These are phyloP conservation scores for Lasius platythorax DNA, from an alignment of 2,888 invertebrate genomes.

Conservation along the genomic window DNA sequence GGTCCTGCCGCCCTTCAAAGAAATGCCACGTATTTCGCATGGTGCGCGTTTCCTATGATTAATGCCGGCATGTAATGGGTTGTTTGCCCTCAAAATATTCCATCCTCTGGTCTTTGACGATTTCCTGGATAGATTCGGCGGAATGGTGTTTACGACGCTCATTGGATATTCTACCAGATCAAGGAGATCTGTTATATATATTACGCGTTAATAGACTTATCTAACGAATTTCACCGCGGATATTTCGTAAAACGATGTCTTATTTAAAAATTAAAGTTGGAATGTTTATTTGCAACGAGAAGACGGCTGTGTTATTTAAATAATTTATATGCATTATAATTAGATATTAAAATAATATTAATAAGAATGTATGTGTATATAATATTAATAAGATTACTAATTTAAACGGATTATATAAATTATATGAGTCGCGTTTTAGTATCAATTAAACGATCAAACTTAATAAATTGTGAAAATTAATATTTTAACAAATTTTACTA, in stretches of 20 bases:
- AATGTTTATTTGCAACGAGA: background rate
- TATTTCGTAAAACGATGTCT: background rate
- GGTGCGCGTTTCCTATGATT: slow-evolving; percentile 80
- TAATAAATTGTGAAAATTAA: background rate
- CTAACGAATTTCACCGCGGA: background rate
- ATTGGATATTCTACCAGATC: slow-evolving; percentile 53
- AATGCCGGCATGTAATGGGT: slow-evolving; percentile 74
- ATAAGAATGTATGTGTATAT: background rate
- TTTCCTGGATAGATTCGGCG: slow-evolving; percentile 63
- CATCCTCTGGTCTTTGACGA: slow-evolving; percentile 66
- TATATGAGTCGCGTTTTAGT: background rate
- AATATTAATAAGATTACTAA: slow-evolving; percentile 2
- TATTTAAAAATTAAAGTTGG: background rate
- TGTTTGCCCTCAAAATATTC: slow-evolving; percentile 79
- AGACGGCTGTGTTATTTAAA: background rate
- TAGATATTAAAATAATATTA: background rate
- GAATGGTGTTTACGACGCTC: slow-evolving; percentile 62
- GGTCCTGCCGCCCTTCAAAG: slow-evolving; percentile 79
- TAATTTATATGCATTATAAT: background rate
- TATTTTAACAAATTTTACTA: background rate
- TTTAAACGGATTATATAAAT: background rate
- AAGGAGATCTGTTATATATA: slow-evolving; percentile 14
- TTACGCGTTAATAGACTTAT: slow-evolving; percentile 29
- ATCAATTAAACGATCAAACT: background rate
- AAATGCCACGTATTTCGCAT: slow-evolving; percentile 76